Evolutionary conservation across 2,113 vertebrate genomes (phyloP), one percentile per base, ranked within the genome.

Genomic region (Tragelaphus imberbis): DNA sequence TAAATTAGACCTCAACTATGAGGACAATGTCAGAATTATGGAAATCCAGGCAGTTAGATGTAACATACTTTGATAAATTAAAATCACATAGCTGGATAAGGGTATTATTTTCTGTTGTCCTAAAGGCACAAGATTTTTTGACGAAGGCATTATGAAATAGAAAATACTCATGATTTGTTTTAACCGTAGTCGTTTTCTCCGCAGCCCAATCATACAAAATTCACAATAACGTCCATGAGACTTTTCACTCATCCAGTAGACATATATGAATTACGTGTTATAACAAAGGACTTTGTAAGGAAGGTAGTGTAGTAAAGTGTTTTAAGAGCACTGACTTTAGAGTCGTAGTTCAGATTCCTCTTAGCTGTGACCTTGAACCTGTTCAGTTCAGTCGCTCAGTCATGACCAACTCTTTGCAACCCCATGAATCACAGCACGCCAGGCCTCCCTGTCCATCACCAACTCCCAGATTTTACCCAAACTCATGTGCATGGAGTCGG

Each of bases 301-400:
- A 94, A 93, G 30, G 1, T 15, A 36, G 33, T 27, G 9, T 65
- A 51, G 17, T 51, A 28, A 77, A 82, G 28, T 81, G 5, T 71
- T 93, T 94, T 82, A 87, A 47, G 63, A 86, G 30, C 21, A 44
- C n/a, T 90, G 55, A 79, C 23, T 90, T 92, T 92, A 47, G 27
- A 65, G 23, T 90, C 28, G 7, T 17, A 28, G 28, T 95, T 94
- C 23, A 93, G 96, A 96, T 6, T 6, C 3, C 15, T 89, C 6
- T 30, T 88, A 51, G 25, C 6, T 85, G 3, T 85, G 47, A 96
- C 21, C n/a, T 96, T 91, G 6, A 6, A 10, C 1, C 88, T 81
- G 4, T 71, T 36, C 65, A 21, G 33, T 68, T 68, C 33, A 68
- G 65, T 36, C 4, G 2, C 17, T 36, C 65, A 68, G 65, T 68